Conservation (phyloP, 1,140 invertebrate species). For the Diachasmimorpha longicaudata region DNA sequence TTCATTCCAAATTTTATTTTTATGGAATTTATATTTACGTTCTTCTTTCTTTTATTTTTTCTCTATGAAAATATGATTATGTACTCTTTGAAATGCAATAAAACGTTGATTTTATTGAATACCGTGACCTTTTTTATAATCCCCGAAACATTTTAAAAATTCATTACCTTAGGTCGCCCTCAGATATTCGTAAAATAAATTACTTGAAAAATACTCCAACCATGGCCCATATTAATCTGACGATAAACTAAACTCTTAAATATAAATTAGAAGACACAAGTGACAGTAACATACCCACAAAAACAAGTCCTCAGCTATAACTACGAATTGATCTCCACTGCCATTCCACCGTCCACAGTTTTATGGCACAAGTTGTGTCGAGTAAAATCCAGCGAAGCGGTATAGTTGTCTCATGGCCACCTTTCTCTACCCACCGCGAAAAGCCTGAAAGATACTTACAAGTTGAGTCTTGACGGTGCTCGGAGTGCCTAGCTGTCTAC, state of each 20-base stretch:
- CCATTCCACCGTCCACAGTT: not conserved
- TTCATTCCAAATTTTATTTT: constrained; percentile 49
- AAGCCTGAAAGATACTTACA: not conserved
- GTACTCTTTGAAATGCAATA: not conserved
- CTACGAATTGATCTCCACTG: not conserved
- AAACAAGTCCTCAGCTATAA: not conserved
- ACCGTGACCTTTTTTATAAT: too few relatives aligned
- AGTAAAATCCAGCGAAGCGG: not conserved
- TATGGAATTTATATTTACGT: constrained; percentile 1
- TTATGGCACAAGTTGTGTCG: not conserved
- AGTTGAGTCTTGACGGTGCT: not conserved
- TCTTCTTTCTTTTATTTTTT: constrained; percentile 14
- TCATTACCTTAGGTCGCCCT: too few relatives aligned
- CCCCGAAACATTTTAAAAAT: too few relatives aligned
- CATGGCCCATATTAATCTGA: too few relatives aligned
- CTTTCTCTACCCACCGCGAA: not conserved
- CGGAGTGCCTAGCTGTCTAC: not conserved
- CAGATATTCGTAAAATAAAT: too few relatives aligned
- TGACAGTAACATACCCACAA: not conserved
- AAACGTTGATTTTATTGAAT: not conserved
- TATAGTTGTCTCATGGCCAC: constrained; percentile 8
- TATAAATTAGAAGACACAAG: too few relatives aligned
- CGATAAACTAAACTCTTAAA: too few relatives aligned
- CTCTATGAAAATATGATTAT: not conserved
- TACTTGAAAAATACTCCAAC: too few relatives aligned